Base-by-base conservation (phyloP, 2,888 invertebrate genomes). In the Brenthis ino region DNA sequence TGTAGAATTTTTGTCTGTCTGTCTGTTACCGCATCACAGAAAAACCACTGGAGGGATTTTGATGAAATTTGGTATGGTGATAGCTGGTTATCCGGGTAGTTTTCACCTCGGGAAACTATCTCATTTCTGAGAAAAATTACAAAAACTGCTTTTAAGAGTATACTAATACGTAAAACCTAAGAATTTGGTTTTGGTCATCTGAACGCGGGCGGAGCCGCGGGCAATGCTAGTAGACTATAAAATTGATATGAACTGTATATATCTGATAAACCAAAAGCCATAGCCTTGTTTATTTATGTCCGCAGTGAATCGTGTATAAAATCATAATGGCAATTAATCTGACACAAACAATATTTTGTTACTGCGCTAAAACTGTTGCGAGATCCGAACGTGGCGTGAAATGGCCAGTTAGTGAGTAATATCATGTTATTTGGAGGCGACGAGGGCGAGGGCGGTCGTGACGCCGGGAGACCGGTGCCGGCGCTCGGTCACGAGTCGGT, bases 351-450 rank as follows among this genome's bases (percentile, higher is more conserved):
- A 80, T 79, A 80, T 77, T 80, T 78, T 77, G 76, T 77, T 79
- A 76, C 72, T 73, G 72, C 71, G 72, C 73, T 73, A 74, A 81
- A 82, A 84, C 85, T 80, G 83, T 80, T 80, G 80, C 79, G 77
- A 75, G 74, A 74, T 76, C 77, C 75, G 80, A 86, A 84, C 82
- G 82, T 84, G 85, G 91, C 90, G 91, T 90, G 90, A 91, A 91
- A 90, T 90, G 86, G 87, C 86, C 90, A 88, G 91, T 91, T 89
- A 91, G 89, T 88, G 85, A 90, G 88, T 88, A 91, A 89, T 90
- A 90, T 88, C 88, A 86, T 88, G 91, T 91, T 88, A 88, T 91
- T 88, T 87, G 85, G 85, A 85, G 83, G 86, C 83, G 87, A 87
- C 85, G 86, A 85, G 85, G 83, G 85, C 83, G 83, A 83, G 79